Evolutionary conservation across 2,797 vertebrate genomes (phyloP).

Genomic region (Melanogrammus aeglefinus): DNA sequence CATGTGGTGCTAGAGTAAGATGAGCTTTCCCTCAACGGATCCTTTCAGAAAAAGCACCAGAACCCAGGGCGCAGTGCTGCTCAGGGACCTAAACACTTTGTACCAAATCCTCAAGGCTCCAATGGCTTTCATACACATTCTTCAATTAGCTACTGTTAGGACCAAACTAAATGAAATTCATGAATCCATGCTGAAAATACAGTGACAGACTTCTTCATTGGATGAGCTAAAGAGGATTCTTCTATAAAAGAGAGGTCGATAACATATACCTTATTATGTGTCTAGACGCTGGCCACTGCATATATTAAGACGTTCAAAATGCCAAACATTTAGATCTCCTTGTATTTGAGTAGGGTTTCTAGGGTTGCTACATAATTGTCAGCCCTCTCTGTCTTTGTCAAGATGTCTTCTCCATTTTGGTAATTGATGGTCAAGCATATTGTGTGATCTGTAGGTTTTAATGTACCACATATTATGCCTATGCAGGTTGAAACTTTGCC

Average conservation of each 20-base stretch:
- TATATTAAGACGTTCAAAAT: conserved; percentile 4
- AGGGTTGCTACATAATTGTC: not conserved
- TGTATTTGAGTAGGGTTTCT: not conserved
- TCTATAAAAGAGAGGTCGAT: not conserved
- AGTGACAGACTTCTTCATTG: not conserved
- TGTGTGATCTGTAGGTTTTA: conserved; percentile 2
- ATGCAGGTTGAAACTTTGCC: not conserved
- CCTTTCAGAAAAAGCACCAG: conserved; percentile 27
- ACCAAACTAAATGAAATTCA: not conserved
- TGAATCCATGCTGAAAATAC: not conserved
- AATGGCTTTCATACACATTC: not conserved
- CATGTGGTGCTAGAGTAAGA: conserved; percentile 43
- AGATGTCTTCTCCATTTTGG: not conserved
- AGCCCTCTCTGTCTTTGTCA: not conserved
- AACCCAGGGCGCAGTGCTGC: conserved; percentile 15
- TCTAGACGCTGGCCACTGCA: not conserved
- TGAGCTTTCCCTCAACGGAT: conserved; percentile 33
- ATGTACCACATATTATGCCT: not conserved
- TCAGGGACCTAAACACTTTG: not conserved
- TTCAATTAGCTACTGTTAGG: not conserved
- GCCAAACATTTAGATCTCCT: conserved; percentile 5
- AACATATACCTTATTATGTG: not conserved
- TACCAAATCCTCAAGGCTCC: not conserved
- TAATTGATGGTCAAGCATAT: not conserved
- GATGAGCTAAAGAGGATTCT: not conserved